Percentiles rank a stretch among this genome's conserved stretches.
Conservation (phyloP, 2,113 vertebrate species). For the Oncorhynchus gorbuscha region DNA sequence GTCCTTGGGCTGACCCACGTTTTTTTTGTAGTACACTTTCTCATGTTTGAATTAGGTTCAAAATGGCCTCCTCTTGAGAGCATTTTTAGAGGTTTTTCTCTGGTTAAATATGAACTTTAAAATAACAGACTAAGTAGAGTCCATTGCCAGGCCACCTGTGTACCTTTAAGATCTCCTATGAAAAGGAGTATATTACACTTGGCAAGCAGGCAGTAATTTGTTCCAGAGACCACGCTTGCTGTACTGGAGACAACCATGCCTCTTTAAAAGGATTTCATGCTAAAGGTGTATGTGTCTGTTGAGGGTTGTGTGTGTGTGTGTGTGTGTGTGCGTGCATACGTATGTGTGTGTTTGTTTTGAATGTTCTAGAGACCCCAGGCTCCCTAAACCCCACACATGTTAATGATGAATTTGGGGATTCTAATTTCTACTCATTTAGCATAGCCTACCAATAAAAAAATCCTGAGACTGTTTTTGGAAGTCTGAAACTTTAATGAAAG, state of each 20-base stretch:
- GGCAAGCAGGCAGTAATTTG: conserved; percentile 35
- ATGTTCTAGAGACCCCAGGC: too few relatives aligned
- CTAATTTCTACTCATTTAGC: conserved; percentile 73
- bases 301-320: background rate
- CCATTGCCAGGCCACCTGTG: too few relatives aligned
- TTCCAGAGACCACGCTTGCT: conserved; percentile 14
- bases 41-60: too few relatives aligned
- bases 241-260: background rate
- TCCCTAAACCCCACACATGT: too few relatives aligned
- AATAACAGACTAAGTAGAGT: too few relatives aligned
- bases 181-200: conserved; percentile 13
- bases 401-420: conserved; percentile 84
- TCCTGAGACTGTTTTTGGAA: conserved; percentile 70
- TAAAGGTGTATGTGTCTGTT: background rate
- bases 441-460: conserved; percentile 73
- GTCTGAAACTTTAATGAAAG: conserved; percentile 83
- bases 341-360: conserved; percentile 2
- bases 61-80: too few relatives aligned
- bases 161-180: background rate
- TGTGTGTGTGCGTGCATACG: background rate
- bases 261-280: background rate
- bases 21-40: too few relatives aligned
- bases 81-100: conserved; percentile 11
- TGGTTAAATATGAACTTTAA: too few relatives aligned
- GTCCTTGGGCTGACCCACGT: too few relatives aligned